These are phyloP conservation scores for Oreotrochilus melanogaster DNA, from an alignment of 2,113 vertebrate genomes.

Conservation along the genomic window DNA sequence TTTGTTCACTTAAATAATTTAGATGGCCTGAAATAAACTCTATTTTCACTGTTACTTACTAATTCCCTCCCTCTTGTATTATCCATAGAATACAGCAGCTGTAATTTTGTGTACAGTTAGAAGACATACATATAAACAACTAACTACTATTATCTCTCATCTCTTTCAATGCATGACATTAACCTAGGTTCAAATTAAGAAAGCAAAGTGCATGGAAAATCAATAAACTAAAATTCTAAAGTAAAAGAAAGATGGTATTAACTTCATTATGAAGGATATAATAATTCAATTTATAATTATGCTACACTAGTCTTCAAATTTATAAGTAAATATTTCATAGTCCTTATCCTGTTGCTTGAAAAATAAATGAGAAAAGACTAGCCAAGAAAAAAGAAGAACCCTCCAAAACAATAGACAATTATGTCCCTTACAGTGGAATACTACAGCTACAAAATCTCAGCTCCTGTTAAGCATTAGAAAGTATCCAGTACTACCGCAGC, in stretches of 20 bases:
- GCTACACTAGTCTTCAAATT: background rate
- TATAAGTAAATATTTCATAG: conserved; percentile 6
- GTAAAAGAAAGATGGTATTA: background rate
- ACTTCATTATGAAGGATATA: background rate
- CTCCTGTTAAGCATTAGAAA: background rate
- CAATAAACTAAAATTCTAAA: background rate
- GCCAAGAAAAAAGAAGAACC: background rate
- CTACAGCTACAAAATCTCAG: background rate
- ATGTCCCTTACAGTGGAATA: background rate
- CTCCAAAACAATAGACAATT: background rate
- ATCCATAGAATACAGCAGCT: background rate
- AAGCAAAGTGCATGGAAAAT: background rate
- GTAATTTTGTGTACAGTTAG: background rate
- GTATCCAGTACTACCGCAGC: background rate
- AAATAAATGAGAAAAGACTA: background rate
- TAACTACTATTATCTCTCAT: background rate
- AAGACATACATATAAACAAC: background rate
- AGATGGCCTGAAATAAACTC: background rate
- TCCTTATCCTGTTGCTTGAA: background rate
- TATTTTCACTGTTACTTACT: background rate
- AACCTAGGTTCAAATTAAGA: background rate
- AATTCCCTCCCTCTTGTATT: background rate
- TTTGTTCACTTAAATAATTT: background rate
- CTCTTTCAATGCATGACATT: background rate
- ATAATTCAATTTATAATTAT: background rate